Base-by-base conservation (phyloP, 1,140 invertebrate genomes). In the Caenorhabditis remanei region DNA sequence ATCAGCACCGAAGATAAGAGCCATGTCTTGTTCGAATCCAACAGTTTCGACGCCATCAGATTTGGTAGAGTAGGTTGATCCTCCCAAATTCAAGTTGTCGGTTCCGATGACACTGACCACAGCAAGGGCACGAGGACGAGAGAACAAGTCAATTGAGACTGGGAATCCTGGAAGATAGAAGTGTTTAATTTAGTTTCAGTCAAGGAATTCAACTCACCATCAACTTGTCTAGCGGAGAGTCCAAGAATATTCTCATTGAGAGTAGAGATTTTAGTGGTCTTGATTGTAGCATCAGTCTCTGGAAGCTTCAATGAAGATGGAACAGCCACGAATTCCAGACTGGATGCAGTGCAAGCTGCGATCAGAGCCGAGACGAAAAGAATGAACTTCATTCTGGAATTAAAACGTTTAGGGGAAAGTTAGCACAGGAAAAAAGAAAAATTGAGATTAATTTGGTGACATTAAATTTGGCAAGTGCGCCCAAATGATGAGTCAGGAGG, bases 101-200 rank as follows among this genome's bases (percentile, higher is more conserved):
- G 43, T 19, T 58, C 83, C 83, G 63, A 58, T 16, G 11, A 85
- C 56, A 14, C 32, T 41, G 19, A 85, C 61, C 7, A 85, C 61
- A 41, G 84, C 61, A 43, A 85, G 63, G 61, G 84, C 84, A 50
- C 84, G 58, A 19, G 84, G 84, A 8, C 84, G 84, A n/a, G 84
- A 16, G 43, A 85, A 85, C 56, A 85, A 24, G 46, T 67, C 58
- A 21, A 63, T 21, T 4, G 55, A 40, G 21, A 85, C 84, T 8
- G 40, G 14, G 53, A 85, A 85, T 7, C 84, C 84, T 85, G 55
- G 32, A 2, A 32, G 32, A 32, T 32, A 67, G 67, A 85, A 79
- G 46, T 46, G 6, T 9, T 46, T 65, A 9, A 16, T 65, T 40
- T 32, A 32, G 32, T 32, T 32, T 32, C 32, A 32, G 32, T 32